These are phyloP conservation scores for Diaprepes abbreviatus DNA, from an alignment of 2,888 invertebrate genomes.

Conservation along the genomic window DNA sequence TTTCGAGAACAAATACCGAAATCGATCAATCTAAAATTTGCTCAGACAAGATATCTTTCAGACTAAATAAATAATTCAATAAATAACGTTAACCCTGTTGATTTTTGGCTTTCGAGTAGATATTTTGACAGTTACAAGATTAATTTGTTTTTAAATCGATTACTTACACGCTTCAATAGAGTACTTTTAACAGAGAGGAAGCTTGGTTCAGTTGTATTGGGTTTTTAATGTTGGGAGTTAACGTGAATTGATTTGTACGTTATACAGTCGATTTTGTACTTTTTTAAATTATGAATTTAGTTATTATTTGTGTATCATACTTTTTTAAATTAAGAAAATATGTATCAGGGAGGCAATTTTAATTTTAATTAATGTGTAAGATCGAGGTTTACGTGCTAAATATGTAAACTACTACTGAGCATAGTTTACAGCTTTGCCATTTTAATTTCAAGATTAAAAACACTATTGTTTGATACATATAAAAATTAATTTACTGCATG, in stretches of 20 bases:
- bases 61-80: constrained; percentile 7
- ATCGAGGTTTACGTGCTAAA: no score
- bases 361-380: no score
- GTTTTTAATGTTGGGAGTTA: not conserved
- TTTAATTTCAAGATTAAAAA: no score
- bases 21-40: not conserved
- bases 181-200: not conserved
- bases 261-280: no score
- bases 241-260: not conserved
- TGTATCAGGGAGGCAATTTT: no score
- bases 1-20: not conserved
- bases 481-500: no score
- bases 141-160: constrained; percentile 1
- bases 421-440: no score
- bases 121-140: constrained; percentile 9
- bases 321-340: no score
- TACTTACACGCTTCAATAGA: not conserved
- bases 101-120: constrained; percentile 1
- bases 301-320: no score
- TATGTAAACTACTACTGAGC: no score
- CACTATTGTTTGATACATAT: no score
- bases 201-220: not conserved
- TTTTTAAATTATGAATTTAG: no score
- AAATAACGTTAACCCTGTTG: constrained; percentile 6
- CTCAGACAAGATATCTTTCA: not conserved